Base-by-base conservation (phyloP, 2,888 invertebrate genomes). In the Acheta domesticus region DNA sequence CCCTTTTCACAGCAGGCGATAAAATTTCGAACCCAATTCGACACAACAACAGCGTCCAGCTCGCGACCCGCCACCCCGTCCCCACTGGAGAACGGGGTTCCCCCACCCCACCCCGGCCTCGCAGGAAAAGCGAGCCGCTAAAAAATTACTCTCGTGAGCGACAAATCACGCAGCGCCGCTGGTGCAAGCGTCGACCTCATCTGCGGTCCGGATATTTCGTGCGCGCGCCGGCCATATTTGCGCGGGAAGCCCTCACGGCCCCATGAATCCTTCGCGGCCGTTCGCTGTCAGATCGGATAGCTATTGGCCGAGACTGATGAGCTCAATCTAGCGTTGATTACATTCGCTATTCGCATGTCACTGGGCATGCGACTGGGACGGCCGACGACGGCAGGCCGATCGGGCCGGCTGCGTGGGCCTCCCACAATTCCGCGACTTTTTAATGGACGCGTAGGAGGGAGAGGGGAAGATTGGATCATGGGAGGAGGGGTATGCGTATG, bases 61-160 rank as follows among this genome's bases (percentile, higher is more conserved):
- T 11, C 5, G 16, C 62, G 62, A 62, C 62, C 62, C 16, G 62
- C n/a, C n/a, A 14, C 8, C 4, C 62, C n/a, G 62, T 5, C 16
- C 62, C n/a, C 62, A 0, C 62, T 4, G 62, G 62, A 62, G 2
- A 62, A 12, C 2, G 62, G 19, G 62, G 19, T 12, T 8, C 16
- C 62, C 16, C 14, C 62, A 14, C 16, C 4, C n/a, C n/a, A 14
- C 11, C 16, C 62, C 5, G 62, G 16, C 16, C 62, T 12, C 62
- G 16, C 62, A 62, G 62, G 62, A 62, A 62, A 62, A 14, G 16
- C 16, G n/a, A n/a, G n/a, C 36, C 36, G n/a, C 62, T 62, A 62
- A 62, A 62, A 62, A 62, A 62, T 62, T 62, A 62, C 62, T 62
- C 62, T 62, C 62, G 62, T 62, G 62, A 62, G 62, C 62, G 62